Conservation (phyloP, 2,113 vertebrate species). For the Sakesphorus luctuosus region DNA sequence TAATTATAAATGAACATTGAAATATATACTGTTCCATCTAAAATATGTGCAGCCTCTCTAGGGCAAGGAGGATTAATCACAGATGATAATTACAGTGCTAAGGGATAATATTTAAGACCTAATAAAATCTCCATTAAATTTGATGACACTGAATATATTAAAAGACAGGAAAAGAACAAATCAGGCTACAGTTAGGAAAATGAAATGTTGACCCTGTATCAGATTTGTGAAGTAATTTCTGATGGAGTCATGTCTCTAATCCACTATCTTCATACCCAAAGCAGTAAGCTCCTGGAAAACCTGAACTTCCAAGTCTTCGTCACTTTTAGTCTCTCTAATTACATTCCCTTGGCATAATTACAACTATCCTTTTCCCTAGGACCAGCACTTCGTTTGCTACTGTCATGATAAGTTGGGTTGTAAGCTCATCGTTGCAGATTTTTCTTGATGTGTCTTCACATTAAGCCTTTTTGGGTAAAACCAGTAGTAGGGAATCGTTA, state of each 20-base stretch:
- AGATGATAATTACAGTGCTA: conserved; percentile 61
- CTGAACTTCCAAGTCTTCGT: neutral
- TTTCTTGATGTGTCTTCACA: neutral
- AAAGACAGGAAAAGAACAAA: conserved; percentile 32
- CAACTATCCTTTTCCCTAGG: neutral
- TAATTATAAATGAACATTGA: conserved; percentile 18
- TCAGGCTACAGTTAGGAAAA: conserved; percentile 26
- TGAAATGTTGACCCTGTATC: conserved; percentile 7
- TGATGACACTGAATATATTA: conserved; percentile 23
- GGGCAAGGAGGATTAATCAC: conserved; percentile 48
- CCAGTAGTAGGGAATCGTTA: neutral
- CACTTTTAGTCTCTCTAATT: neutral
- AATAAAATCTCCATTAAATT: conserved; percentile 53
- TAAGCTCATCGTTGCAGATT: neutral
- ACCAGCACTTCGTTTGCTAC: neutral
- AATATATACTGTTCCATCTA: neutral
- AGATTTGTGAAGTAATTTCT: conserved; percentile 43
- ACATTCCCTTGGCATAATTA: neutral
- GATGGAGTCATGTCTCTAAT: neutral
- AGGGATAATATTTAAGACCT: conserved; percentile 52
- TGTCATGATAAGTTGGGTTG: neutral
- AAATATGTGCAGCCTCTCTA: conserved; percentile 40
- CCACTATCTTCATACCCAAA: neutral
- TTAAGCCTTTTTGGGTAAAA: neutral
- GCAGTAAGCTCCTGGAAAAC: neutral